phyloP scores from a whole-genome alignment of 2,888 invertebrate species.

The Tanaodytes sp. region DNA sequence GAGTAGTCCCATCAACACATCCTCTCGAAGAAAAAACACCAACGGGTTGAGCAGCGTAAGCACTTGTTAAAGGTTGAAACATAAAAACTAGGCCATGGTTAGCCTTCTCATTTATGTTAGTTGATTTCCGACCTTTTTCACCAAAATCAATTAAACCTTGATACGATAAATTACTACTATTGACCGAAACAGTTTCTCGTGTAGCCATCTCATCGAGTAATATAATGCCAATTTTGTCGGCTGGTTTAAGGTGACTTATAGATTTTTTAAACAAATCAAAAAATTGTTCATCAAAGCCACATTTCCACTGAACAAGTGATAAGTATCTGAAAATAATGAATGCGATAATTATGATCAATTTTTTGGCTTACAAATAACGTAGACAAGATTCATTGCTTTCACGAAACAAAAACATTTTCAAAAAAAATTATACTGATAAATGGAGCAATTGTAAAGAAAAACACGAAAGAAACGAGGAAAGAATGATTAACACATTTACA shows the following conservation, averaged over 20 bases:
- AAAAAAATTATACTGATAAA: too few relatives aligned
- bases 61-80: slow-evolving; percentile 14
- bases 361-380: background rate
- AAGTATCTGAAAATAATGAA: slow-evolving; percentile 7
- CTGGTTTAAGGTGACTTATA: background rate
- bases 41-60: slow-evolving; percentile 27
- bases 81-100: slow-evolving; percentile 24
- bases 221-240: slow-evolving; percentile 14
- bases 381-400: background rate
- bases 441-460: too few relatives aligned
- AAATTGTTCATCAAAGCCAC: slow-evolving; percentile 10
- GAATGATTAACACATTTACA: too few relatives aligned
- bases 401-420: background rate
- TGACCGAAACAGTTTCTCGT: slow-evolving; percentile 48
- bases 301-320: background rate
- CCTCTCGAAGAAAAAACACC: slow-evolving; percentile 15
- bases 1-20: slow-evolving; percentile 14
- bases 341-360: background rate
- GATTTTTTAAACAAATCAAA: slow-evolving; percentile 6
- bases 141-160: slow-evolving; percentile 53
- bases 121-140: slow-evolving; percentile 35
- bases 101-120: slow-evolving; percentile 12
- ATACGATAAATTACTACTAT: slow-evolving; percentile 44
- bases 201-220: slow-evolving; percentile 47
- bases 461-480: too few relatives aligned